Percentiles rank a stretch among this genome's conserved stretches.
These are phyloP conservation scores for Cyprinella venusta DNA, from an alignment of 2,797 vertebrate genomes.

Conservation along the genomic window DNA sequence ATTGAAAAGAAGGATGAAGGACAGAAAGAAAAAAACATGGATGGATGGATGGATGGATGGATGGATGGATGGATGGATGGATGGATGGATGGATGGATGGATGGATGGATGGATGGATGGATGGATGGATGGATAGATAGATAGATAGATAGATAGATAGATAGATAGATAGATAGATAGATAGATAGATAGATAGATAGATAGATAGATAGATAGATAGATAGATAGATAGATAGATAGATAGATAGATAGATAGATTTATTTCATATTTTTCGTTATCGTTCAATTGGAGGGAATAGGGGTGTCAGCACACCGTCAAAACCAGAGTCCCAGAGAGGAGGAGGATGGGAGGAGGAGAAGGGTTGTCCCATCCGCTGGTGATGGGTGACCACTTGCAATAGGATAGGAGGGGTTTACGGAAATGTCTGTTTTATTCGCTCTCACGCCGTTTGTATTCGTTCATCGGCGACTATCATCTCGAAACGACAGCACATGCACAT, in stretches of 20 bases:
- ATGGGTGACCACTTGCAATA: constrained; percentile 48
- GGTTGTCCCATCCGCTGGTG: constrained; percentile 22
- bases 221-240: neutral
- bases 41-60: neutral
- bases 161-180: neutral
- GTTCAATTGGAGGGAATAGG: constrained; percentile 2
- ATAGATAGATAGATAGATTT: neutral
- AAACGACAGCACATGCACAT: neutral
- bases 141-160: neutral
- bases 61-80: neutral
- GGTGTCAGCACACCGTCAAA: constrained; percentile 16
- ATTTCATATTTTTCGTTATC: constrained; percentile 14
- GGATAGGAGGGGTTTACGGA: constrained; percentile 51
- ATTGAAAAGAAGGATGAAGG: neutral
- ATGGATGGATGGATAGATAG: neutral
- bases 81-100: neutral
- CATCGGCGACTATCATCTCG: constrained; percentile 14
- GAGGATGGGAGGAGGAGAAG: constrained; percentile 31
- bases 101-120: neutral
- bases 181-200: neutral
- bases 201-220: neutral
- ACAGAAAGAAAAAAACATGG: neutral
- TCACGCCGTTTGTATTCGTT: constrained; percentile 20
- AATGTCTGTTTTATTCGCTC: constrained; percentile 25
- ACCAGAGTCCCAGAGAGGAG: constrained; percentile 5